Evolutionary conservation across 1,140 invertebrate genomes (phyloP), one percentile per base, ranked within the genome.

Genomic region (Piezodorus guildinii): DNA sequence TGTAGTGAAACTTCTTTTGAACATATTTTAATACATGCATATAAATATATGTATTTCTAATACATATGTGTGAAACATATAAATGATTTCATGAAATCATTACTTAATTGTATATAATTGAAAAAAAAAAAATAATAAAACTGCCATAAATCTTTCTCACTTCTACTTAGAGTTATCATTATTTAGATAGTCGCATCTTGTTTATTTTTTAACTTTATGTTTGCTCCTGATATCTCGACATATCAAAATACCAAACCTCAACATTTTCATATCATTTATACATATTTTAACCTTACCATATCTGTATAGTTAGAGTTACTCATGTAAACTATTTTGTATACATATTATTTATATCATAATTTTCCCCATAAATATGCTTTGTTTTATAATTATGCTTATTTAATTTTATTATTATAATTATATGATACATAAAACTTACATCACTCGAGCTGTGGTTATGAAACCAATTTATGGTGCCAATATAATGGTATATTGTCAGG

Each of bases 1-100:
- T 49, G 54, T 39, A 60, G 58, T 60, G 58, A 60, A 60, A 60
- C 58, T 60, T 60, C 58, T 60, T 60, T 60, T 60, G 58, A 44
- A 60, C 43, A 60, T 60, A 56, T 56, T 16, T 56, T 23, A 23
- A 49, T 21, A 19, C 19, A 49, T 23, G 52, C 15, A 56, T 56
- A 25, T 56, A 56, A 23, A 56, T 25, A 56, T 56, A 56, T 16
- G 23, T 25, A 56, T 56, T 16, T 23, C 15, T 56, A 56, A 5
- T 23, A 56, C 23, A 56, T 56, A 27, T 56, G 27, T 56, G 23
- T 56, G 23, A 25, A 56, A 56, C 17, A 56, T 19, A 25, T 56
- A 23, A 56, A 23, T 23, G 52, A 23, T 19, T 23, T 25, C 15
- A 23, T 17, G 19, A 25, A 56, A 23, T 21, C 23, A 19, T 56